Base-by-base conservation (phyloP, 2,888 invertebrate genomes). In the Hypercompe scribonia region DNA sequence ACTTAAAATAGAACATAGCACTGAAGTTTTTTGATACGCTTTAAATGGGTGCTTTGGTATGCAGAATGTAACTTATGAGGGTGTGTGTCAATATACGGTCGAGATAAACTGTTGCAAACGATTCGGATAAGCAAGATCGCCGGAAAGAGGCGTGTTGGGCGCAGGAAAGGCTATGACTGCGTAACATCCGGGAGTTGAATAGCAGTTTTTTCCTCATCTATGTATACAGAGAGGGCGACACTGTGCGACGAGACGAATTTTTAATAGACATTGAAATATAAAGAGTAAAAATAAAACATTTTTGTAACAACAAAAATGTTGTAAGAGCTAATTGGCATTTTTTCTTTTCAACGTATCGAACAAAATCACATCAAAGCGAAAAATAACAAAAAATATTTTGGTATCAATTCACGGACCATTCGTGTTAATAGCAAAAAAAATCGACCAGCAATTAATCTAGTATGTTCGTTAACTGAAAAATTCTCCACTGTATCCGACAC, bases 381-480 rank as follows among this genome's bases (percentile, higher is more conserved):
- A 63, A 74, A 84, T 71, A 28, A 75, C 79, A 79, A 76, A 79
- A 81, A 74, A 81, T 84, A 82, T 78, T 84, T 75, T 76, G 68
- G 69, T 71, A 78, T 78, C 78, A 79, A 79, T 84, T 81, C 73
- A 72, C 77, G 63, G 70, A 65, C 73, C 74, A 69, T 78, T 79
- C 71, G 72, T 74, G 77, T 78, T 75, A 76, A 76, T 79, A 72
- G 74, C 68, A 75, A 69, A 67, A 76, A 81, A 77, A 84, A 82
- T 81, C 76, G 75, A 75, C 75, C 75, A 73, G 82, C 85, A 87
- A 90, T 90, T 89, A 87, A 91, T 86, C 85, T 79, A 81, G 78
- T 83, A 89, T 84, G 82, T 85, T 82, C 84, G 87, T 86, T 90
- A 90, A 92, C 93, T 92, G 86, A 92, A 93, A 92, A 92, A 91